Percentiles rank a stretch among this genome's conserved stretches.
phyloP scores from a whole-genome alignment of 2,797 vertebrate genomes.

The Myoxocephalus aenaeus region DNA sequence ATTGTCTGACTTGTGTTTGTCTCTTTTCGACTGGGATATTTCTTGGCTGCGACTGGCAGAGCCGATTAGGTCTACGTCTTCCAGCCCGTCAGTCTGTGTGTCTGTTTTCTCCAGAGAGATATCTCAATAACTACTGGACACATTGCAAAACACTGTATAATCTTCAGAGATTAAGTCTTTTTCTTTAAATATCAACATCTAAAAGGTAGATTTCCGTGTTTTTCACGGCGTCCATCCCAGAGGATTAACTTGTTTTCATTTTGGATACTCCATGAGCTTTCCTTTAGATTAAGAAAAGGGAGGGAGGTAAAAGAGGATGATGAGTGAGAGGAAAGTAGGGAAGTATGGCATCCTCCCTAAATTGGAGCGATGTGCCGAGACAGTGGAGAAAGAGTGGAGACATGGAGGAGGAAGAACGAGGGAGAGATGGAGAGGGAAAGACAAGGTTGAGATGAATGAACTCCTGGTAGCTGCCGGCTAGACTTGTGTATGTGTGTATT shows the following conservation, averaged over 20 bases:
- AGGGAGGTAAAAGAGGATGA: conserved; percentile 12
- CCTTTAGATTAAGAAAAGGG: neutral
- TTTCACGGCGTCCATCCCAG: neutral
- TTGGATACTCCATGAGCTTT: conserved; percentile 3
- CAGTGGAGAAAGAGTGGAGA: conserved; percentile 38
- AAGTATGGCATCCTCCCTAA: conserved; percentile 22
- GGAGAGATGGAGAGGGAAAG: conserved; percentile 57
- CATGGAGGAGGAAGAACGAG: conserved; percentile 30
- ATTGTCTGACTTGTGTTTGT: neutral
- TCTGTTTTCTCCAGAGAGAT: neutral
- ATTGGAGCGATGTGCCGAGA: conserved; percentile 28
- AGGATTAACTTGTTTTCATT: conserved; percentile 15
- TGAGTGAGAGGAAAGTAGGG: conserved; percentile 14
- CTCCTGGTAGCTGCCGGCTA: conserved; percentile 44
- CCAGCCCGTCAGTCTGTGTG: neutral
- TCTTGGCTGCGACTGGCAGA: neutral
- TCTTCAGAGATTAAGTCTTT: neutral
- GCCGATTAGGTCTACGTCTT: neutral
- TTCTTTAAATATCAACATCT: conserved; percentile 2
- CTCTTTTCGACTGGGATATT: neutral
- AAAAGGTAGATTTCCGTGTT: neutral
- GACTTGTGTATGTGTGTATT: conserved; percentile 23
- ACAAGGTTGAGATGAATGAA: conserved; percentile 73
- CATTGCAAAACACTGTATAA: neutral
- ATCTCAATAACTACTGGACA: neutral